These are phyloP conservation scores for Myotis findleyi DNA, from an alignment of 2,797 vertebrate genomes.

Conservation along the genomic window DNA sequence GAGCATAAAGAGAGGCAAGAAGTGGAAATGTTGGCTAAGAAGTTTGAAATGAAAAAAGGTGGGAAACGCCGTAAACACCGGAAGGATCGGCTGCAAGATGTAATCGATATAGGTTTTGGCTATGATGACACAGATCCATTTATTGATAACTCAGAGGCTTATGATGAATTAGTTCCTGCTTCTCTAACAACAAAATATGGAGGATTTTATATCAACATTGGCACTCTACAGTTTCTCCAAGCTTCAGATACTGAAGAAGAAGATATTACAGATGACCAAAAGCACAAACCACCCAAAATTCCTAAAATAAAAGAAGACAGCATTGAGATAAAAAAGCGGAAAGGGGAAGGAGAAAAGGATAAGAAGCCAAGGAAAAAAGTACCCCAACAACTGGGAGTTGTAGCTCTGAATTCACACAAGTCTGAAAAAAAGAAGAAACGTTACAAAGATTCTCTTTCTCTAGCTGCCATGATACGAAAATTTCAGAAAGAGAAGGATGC, in stretches of 20 bases:
- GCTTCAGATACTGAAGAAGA: constrained; percentile 98
- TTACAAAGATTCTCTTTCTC: constrained; percentile 95
- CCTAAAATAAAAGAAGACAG: constrained; percentile 95
- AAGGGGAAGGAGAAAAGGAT: constrained; percentile 94
- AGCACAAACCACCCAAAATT: constrained; percentile 92
- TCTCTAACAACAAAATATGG: constrained; percentile 98
- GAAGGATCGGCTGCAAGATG: too few relatives aligned
- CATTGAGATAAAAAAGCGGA: constrained; percentile 94
- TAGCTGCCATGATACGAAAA: constrained; percentile 97
- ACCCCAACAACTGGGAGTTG: constrained; percentile 93
- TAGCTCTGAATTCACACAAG: constrained; percentile 94
- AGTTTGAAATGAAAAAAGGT: constrained; percentile 94
- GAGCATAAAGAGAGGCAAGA: constrained; percentile 93
- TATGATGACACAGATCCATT: too few relatives aligned
- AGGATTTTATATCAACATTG: constrained; percentile 99
- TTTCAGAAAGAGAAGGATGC: constrained; percentile 97
- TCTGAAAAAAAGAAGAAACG: constrained; percentile 99
- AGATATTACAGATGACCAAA: constrained; percentile 87
- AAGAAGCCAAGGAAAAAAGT: constrained; percentile 96
- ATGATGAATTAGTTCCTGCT: constrained; percentile 98
- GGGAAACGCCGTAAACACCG: too few relatives aligned
- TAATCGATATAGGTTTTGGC: too few relatives aligned
- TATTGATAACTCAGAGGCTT: constrained; percentile 67
- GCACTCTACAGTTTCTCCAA: constrained; percentile 97
- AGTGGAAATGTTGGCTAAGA: constrained; percentile 95